phyloP scores from a whole-genome alignment of 1,140 invertebrate species.

The Cyclargus thomasi region DNA sequence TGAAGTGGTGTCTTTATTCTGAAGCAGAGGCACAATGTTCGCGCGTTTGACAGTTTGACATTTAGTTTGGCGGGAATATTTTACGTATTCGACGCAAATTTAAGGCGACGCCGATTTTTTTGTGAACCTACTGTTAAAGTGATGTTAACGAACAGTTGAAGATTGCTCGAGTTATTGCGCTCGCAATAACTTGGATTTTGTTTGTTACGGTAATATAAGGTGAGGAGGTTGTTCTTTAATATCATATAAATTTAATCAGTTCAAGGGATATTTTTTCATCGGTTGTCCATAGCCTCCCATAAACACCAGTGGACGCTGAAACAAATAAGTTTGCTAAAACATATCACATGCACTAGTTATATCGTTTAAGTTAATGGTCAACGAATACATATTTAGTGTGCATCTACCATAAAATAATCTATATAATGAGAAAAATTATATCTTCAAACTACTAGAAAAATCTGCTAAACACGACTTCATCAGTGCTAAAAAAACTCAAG shows the following conservation, averaged over 20 bases:
- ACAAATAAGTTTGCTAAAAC: slow-evolving; percentile 20
- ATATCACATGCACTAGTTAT: not conserved
- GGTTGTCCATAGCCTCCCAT: slow-evolving; percentile 30
- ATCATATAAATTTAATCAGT: slow-evolving; percentile 12
- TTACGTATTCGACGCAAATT: slow-evolving; percentile 41
- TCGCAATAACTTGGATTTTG: slow-evolving; percentile 67
- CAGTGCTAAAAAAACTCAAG: too few species aligned
- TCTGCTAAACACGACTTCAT: too few species aligned
- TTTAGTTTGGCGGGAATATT: slow-evolving; percentile 66
- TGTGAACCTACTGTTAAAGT: slow-evolving; percentile 43
- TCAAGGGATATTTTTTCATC: slow-evolving; percentile 20
- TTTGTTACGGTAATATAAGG: slow-evolving; percentile 48
- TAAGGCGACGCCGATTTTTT: slow-evolving; percentile 32
- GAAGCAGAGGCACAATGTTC: slow-evolving; percentile 60
- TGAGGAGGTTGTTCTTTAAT: slow-evolving; percentile 26
- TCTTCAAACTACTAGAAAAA: too few species aligned
- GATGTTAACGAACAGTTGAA: slow-evolving; percentile 61
- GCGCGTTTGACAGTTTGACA: slow-evolving; percentile 70
- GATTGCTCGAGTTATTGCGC: slow-evolving; percentile 60
- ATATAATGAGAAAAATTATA: too few species aligned
- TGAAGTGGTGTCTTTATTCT: slow-evolving; percentile 68
- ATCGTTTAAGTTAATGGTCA: not conserved
- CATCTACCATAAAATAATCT: too few species aligned
- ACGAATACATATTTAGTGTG: too few species aligned
- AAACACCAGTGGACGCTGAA: slow-evolving; percentile 57